Evolutionary conservation across 2,113 vertebrate species (phyloP), one percentile per base, ranked within the genome.

Genomic region (Phoenicopterus ruber): DNA sequence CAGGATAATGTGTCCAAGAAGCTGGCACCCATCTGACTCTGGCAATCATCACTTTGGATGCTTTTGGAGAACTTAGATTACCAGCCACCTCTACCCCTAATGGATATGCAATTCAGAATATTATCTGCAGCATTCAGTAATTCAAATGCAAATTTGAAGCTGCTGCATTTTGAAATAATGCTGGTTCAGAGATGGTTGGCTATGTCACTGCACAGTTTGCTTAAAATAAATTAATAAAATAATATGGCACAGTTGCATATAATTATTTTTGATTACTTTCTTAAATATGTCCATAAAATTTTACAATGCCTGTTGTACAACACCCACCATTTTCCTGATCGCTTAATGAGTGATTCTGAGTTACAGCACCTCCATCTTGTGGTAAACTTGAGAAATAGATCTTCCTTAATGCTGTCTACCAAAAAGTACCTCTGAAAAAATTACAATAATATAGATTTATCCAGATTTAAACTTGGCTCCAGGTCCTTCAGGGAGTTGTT

Each of bases 291-390:
- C 63, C 49, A 63, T 79, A 84, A 94, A 93, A 76, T 72, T 86
- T 88, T 82, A 52, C 38, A 69, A 20, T 34, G 78, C 14, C 88
- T 1, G 1, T 71, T 73, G 54, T 73, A 65, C 49, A 76, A 54
- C 28, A 87, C 40, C 80, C 84, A 94, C 93, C 93, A 87, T 94
- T 69, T 92, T 66, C 54, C 77, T 3, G 5, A 13, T 34, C 4
- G 2, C 20, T 94, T 84, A 80, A 61, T 59, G 69, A 88, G 46
- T 28, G 38, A 78, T 88, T 95, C 82, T 92, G 82, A 96, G 96
- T 86, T 93, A 71, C 94, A 95, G 96, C 86, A 95, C 83, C 81
- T 96, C 96, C 95, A 94, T 85, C 97, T 96, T 97, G 97, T 97
- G 96, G 95, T 82, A 82, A 89, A 79, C 40, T 49, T 61, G 80